Percentiles rank a stretch among this genome's conserved stretches.
phyloP scores from a whole-genome alignment of 2,888 invertebrate species.

The Clusia tigrina region DNA sequence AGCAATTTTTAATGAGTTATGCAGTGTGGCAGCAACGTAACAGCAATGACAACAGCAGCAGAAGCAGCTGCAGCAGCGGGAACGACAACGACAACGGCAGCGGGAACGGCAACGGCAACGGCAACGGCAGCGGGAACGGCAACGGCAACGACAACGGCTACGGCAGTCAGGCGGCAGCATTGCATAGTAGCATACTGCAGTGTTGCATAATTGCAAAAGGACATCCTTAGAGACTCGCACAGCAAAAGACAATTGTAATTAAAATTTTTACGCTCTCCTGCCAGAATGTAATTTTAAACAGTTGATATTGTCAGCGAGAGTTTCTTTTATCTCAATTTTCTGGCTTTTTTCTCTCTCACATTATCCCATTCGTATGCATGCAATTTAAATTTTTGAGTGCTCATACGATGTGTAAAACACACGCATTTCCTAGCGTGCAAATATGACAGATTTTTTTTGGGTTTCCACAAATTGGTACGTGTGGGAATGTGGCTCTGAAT shows the following conservation, averaged over 20 bases:
- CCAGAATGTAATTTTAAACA: not conserved
- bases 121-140: not conserved
- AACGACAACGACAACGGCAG: not conserved
- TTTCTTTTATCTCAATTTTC: too few species aligned
- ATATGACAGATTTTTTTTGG: too few species aligned
- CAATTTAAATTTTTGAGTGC: not conserved
- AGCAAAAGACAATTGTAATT: conserved; percentile 8
- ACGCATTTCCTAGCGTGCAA: too few species aligned
- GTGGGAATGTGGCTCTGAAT: too few species aligned
- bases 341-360: too few species aligned
- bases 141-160: not conserved
- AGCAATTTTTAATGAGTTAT: conserved; percentile 10
- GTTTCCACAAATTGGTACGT: too few species aligned
- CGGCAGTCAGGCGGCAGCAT: not conserved
- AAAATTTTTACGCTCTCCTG: not conserved
- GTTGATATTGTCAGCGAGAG: conserved; percentile 1
- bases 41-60: conserved; percentile 1
- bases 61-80: not conserved
- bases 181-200: not conserved
- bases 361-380: not conserved
- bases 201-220: conserved; percentile 4
- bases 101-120: too few species aligned
- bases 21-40: conserved; percentile 6
- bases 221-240: not conserved
- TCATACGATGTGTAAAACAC: too few species aligned